Evolutionary conservation across 1,140 invertebrate species (phyloP).

Genomic region (Conus ventricosus): DNA sequence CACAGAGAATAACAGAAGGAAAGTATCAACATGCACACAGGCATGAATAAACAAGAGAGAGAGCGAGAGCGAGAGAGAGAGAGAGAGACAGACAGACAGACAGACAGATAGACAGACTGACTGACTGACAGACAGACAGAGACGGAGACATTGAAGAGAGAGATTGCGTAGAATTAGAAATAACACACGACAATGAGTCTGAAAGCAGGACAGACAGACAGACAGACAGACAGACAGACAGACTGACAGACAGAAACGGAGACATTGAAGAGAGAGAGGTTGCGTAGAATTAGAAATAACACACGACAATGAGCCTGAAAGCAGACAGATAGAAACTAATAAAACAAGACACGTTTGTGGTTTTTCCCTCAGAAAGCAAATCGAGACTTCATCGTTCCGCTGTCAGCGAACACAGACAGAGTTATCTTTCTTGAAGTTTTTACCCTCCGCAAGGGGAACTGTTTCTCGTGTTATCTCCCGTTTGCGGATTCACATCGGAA

Average conservation of each 20-base stretch:
- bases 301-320: background rate
- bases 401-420: too few species aligned
- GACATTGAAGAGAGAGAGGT: background rate
- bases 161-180: background rate
- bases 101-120: background rate
- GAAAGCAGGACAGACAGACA: background rate
- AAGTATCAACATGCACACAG: too few species aligned
- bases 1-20: too few species aligned
- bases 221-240: background rate
- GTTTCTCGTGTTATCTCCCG: too few species aligned
- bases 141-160: background rate
- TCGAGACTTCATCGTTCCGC: too few species aligned
- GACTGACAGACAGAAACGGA: background rate
- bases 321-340: background rate
- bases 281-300: background rate
- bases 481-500: too few species aligned
- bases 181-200: background rate
- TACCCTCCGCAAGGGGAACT: too few species aligned
- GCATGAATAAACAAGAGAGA: too few species aligned
- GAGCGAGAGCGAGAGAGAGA: background rate
- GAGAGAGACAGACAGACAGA: background rate
- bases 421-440: too few species aligned
- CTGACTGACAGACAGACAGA: background rate
- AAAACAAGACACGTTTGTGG: background rate
- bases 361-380: too few species aligned